Evolutionary conservation across 1,140 invertebrate genomes (phyloP).

Genomic region (Callitettix versicolor): DNA sequence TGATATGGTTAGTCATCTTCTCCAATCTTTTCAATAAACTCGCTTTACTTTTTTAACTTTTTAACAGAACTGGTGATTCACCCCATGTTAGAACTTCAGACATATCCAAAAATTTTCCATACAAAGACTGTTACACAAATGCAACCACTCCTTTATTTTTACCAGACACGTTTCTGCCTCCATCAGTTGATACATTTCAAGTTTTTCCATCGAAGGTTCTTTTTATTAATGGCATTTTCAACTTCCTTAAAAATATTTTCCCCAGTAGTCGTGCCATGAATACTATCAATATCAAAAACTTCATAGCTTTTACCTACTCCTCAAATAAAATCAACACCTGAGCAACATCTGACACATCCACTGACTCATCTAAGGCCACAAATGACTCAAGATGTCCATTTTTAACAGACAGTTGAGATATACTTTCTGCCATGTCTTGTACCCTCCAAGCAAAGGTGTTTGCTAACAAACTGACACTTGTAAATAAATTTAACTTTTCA

Average conservation of each 20-base stretch:
- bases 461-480: conserved; percentile 25
- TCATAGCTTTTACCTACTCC: conserved; percentile 26
- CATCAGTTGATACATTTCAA: conserved; percentile 21
- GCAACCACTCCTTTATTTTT: conserved; percentile 25
- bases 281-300: conserved; percentile 25
- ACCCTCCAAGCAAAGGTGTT: conserved; percentile 22
- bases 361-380: conserved; percentile 23
- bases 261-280: conserved; percentile 14
- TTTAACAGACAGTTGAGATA: conserved; percentile 21
- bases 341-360: conserved; percentile 25
- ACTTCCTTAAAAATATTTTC: conserved; percentile 18
- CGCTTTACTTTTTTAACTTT: no score
- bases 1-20: conserved; percentile 5
- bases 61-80: conserved; percentile 24
- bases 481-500: conserved; percentile 24
- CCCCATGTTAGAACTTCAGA: conserved; percentile 21
- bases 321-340: conserved; percentile 27
- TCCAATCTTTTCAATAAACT: no score
- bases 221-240: conserved; percentile 26
- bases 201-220: conserved; percentile 23
- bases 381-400: conserved; percentile 21
- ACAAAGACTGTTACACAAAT: conserved; percentile 19
- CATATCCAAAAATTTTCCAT: conserved; percentile 18
- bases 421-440: conserved; percentile 27
- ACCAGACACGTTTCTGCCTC: conserved; percentile 23